phyloP scores from a whole-genome alignment of 2,797 vertebrate species.

The Platalea minor region DNA sequence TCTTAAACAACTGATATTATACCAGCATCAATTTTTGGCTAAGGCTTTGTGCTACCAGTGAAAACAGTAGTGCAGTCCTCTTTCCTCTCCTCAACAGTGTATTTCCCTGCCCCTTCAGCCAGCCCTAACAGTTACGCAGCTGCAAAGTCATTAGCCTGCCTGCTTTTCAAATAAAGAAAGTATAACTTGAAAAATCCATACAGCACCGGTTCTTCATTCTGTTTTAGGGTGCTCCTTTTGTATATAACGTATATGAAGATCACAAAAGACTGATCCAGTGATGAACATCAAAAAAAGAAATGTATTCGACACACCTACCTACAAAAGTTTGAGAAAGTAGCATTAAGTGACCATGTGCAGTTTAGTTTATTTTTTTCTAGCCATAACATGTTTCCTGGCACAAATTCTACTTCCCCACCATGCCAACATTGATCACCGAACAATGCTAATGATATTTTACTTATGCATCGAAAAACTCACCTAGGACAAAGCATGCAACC shows the following conservation, averaged over 20 bases:
- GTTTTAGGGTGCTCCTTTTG: neutral
- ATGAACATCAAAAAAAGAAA: neutral
- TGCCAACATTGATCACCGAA: accelerated
- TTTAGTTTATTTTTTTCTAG: neutral
- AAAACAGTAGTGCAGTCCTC: neutral
- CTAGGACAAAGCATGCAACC: neutral
- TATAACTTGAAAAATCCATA: neutral
- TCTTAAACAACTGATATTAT: neutral
- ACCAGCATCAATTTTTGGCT: neutral
- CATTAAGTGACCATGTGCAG: neutral
- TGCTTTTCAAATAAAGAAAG: neutral
- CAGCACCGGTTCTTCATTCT: neutral
- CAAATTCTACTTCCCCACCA: neutral
- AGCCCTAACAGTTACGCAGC: neutral
- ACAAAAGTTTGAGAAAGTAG: neutral
- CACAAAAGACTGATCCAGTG: neutral
- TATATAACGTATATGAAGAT: neutral
- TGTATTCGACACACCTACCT: neutral
- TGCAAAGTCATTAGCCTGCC: neutral
- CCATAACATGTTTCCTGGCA: neutral
- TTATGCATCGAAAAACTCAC: neutral
- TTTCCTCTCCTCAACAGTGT: neutral
- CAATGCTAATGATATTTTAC: neutral
- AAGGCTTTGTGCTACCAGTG: neutral
- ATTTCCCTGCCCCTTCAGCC: neutral